Percentiles rank a stretch among this genome's conserved stretches.
phyloP scores from a whole-genome alignment of 2,888 invertebrate genomes.

The Patella ulyssiponensis region DNA sequence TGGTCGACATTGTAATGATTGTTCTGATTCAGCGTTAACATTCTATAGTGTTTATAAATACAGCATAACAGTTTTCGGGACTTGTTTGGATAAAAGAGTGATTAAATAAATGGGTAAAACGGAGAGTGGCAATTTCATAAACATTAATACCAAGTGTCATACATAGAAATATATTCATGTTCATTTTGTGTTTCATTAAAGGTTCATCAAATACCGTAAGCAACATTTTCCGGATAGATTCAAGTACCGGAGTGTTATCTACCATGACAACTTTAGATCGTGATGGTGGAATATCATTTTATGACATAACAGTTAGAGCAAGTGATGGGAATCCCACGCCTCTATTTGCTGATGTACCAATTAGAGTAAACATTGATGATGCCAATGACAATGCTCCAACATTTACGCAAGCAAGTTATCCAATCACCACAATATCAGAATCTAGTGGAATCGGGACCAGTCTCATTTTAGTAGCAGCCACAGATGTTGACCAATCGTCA shows the following conservation, averaged over 20 bases:
- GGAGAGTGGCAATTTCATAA: no score
- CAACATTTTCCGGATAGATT: conserved; percentile 46
- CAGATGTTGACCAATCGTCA: conserved; percentile 41
- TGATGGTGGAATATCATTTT: conserved; percentile 38
- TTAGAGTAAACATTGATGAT: conserved; percentile 31
- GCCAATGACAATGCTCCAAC: conserved; percentile 38
- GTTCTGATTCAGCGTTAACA: no score
- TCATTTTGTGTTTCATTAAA: background rate
- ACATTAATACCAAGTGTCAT: no score
- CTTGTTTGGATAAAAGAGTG: no score
- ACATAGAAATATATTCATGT: no score
- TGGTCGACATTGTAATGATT: no score
- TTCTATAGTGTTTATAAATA: no score
- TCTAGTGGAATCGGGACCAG: conserved; percentile 30
- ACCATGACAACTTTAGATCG: conserved; percentile 41
- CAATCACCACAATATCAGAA: conserved; percentile 36
- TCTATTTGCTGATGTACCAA: background rate
- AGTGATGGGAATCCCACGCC: conserved; percentile 24
- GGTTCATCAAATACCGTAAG: conserved; percentile 24
- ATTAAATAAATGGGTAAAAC: no score
- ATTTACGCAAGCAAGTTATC: conserved; percentile 21
- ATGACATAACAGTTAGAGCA: conserved; percentile 23
- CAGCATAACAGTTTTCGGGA: no score
- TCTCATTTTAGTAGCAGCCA: conserved; percentile 34
- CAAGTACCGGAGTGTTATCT: conserved; percentile 43